These are phyloP conservation scores for Zootermopsis nevadensis DNA, from an alignment of 2,888 invertebrate genomes.

Conservation along the genomic window DNA sequence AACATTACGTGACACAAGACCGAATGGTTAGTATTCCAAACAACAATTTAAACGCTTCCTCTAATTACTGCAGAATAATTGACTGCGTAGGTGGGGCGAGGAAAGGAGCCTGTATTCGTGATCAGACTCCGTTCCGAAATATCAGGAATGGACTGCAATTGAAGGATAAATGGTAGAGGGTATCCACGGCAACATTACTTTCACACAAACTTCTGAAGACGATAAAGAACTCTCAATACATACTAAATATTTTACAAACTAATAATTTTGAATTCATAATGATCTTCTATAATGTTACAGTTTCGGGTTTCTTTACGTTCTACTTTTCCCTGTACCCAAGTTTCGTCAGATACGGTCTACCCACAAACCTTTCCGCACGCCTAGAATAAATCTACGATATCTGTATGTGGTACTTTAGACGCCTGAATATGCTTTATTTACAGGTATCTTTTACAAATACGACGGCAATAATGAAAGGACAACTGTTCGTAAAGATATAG, in stretches of 20 bases:
- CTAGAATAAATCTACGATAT: too few species aligned
- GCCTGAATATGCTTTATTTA: too few species aligned
- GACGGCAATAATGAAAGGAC: too few species aligned
- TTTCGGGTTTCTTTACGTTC: neutral
- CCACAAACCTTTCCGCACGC: too few species aligned
- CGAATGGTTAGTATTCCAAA: neutral
- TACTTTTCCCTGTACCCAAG: neutral
- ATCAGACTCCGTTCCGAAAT: neutral
- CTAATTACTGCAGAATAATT: neutral
- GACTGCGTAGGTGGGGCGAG: neutral
- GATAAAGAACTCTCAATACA: neutral
- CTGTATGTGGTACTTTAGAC: too few species aligned
- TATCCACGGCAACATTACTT: neutral
- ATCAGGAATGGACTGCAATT: neutral
- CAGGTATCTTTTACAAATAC: too few species aligned
- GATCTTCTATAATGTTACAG: neutral
- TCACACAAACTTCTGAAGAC: neutral
- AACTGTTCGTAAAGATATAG: too few species aligned
- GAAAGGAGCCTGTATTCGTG: neutral
- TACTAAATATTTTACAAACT: neutral
- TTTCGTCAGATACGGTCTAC: too few species aligned
- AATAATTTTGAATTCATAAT: slow-evolving; percentile 1
- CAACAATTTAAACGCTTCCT: slow-evolving; percentile 8
- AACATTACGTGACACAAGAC: neutral
- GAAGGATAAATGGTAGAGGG: neutral